Base-by-base conservation (phyloP, 2,797 vertebrate species). In the Leptoclinus maculatus region DNA sequence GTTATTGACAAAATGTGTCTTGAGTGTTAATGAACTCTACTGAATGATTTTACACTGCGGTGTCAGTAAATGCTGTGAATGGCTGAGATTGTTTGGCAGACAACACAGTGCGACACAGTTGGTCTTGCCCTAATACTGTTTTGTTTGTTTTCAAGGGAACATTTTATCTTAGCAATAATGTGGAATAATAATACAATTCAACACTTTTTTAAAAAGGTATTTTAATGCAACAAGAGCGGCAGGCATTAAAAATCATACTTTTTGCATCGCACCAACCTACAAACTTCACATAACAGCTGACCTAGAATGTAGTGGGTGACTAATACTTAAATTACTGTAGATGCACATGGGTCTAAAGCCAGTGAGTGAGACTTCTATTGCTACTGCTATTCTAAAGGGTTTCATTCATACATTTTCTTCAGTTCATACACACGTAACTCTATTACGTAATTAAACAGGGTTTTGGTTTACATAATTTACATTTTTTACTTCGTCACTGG, bases 1-100 rank as follows among this genome's bases (percentile, higher is more conserved):
- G 83, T 79, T 87, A 92, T 90, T 88, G 90, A 90, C 80, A 83
- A 91, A 90, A 88, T 88, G 87, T 82, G 83, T 47, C 84, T 78
- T 70, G 77, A 83, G 89, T 88, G 83, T 87, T 83, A 89, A 92
- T 87, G 83, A 88, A 88, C 51, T 66, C 80, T 13, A 66, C 60
- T 88, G 74, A 90, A 82, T 79, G 80, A 80, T 87, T 90, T 86
- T 76, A 81, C 66, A 62, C 53, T 64, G 58, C 16, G 10, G 25
- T 76, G 70, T 77, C 78, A 70, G 57, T 72, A 79, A 69, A 81
- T 47, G 57, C 70, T 78, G 66, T 59, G 74, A 70, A 53, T 49
- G 49, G 29, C 29, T 77, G 39, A 56, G 45, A 78, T 74, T 60
- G 51, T 70, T 84, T 65, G 62, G 49, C 71, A 78, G 72, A 45